A percentile compares a stretch with the other conserved stretches of the same genome.
Evolutionary conservation across 2,113 vertebrate species (phyloP).

Genomic region (Coturnix japonica): DNA sequence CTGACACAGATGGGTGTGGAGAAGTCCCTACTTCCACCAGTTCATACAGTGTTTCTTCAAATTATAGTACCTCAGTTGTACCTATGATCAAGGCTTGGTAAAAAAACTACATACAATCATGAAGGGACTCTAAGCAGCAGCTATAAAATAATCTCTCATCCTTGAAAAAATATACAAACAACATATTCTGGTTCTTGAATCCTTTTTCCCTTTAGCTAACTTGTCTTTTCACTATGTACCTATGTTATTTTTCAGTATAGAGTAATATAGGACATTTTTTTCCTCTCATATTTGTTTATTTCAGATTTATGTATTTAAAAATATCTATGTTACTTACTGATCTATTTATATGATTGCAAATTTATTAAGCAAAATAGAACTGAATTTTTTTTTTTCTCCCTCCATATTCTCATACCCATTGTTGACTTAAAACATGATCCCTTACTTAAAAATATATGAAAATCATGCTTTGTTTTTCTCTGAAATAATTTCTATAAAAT

Average conservation of each 20-base stretch:
- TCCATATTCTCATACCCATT: not conserved
- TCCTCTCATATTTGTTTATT: not conserved
- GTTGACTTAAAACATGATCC: not conserved
- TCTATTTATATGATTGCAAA: not conserved
- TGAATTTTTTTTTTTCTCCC: not conserved
- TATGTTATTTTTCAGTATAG: not conserved
- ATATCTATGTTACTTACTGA: not conserved
- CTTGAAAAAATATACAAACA: not conserved
- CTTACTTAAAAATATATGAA: not conserved
- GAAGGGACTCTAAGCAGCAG: not conserved
- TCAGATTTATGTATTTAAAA: not conserved
- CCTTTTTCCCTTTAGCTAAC: not conserved
- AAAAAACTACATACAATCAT: not conserved
- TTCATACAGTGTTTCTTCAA: not conserved
- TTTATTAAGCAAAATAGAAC: not conserved
- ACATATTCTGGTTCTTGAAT: not conserved
- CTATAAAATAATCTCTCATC: not conserved
- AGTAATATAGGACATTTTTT: not conserved
- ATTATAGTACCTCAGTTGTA: not conserved
- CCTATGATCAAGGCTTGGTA: not conserved
- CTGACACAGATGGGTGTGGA: not conserved
- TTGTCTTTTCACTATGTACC: not conserved
- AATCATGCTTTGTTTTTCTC: not conserved
- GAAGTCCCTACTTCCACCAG: not conserved
- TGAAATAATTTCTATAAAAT: not conserved